Conservation (phyloP, 2,888 invertebrate genomes). For the Xestia c-nigrum region DNA sequence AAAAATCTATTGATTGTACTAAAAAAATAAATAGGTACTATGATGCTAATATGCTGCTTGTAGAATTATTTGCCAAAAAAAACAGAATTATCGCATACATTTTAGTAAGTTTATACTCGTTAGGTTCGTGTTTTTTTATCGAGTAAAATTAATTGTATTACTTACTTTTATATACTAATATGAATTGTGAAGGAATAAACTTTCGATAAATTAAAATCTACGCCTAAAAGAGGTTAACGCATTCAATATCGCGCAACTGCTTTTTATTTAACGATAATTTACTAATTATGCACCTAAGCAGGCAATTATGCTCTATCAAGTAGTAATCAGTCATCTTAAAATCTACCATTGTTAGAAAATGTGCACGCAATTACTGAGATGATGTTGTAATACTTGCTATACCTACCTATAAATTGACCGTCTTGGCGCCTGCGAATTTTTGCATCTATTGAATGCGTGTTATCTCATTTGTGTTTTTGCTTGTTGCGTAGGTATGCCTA, state of each 20-base stretch:
- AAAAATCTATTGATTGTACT: too few relatives aligned
- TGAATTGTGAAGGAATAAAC: neutral
- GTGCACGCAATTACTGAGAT: neutral
- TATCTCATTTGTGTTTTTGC: neutral
- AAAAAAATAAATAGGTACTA: too few relatives aligned
- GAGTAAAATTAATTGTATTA: too few relatives aligned
- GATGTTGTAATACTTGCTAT: conserved; percentile 3
- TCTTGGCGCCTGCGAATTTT: conserved; percentile 19
- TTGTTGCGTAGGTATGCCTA: neutral
- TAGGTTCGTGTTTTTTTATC: too few relatives aligned
- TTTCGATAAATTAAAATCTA: conserved; percentile 28
- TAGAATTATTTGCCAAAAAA: too few relatives aligned
- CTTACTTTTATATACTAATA: too few relatives aligned
- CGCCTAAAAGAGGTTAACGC: neutral
- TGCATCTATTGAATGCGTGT: conserved; percentile 14
- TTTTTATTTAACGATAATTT: conserved; percentile 31
- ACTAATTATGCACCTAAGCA: conserved; percentile 26
- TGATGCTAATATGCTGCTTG: too few relatives aligned
- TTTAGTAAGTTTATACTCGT: too few relatives aligned
- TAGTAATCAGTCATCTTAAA: conserved; percentile 14
- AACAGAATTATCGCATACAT: too few relatives aligned
- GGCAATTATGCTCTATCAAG: conserved; percentile 1
- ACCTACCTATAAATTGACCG: neutral
- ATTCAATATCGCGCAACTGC: neutral
- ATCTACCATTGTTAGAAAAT: conserved; percentile 34